Conservation (phyloP, 2,888 invertebrate species). For the Microchrysa polita region DNA sequence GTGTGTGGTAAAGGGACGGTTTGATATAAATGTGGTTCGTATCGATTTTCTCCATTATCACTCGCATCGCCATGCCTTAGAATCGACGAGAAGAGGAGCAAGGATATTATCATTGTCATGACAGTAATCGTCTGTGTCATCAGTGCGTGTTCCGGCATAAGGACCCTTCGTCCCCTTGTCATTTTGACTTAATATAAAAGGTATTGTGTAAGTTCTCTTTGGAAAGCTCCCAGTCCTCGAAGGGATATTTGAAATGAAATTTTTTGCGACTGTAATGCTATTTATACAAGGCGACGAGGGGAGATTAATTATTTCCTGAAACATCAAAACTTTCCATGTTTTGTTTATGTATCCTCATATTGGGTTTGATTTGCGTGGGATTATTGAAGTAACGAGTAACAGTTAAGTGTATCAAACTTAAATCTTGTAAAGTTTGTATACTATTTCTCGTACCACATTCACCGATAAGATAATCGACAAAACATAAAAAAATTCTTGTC, state of each 20-base stretch:
- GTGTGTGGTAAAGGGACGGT: neutral
- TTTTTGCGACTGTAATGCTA: constrained; percentile 29
- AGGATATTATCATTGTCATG: constrained; percentile 21
- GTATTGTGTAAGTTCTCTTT: constrained; percentile 36
- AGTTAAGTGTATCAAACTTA: too few species aligned
- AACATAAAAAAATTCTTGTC: neutral
- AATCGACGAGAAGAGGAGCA: too few species aligned
- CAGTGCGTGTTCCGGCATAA: too few species aligned
- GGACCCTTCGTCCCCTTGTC: neutral
- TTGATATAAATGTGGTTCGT: neutral
- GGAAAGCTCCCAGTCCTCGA: constrained; percentile 19
- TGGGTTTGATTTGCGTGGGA: too few species aligned
- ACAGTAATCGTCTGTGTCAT: too few species aligned
- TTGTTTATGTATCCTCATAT: too few species aligned
- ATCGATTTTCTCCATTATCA: constrained; percentile 28
- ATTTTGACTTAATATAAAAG: constrained; percentile 38
- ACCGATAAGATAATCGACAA: constrained; percentile 26
- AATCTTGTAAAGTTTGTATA: too few species aligned
- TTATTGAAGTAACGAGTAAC: too few species aligned
- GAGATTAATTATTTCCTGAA: constrained; percentile 8
- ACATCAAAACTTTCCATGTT: neutral
- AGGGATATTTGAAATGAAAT: constrained; percentile 31
- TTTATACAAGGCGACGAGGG: constrained; percentile 15
- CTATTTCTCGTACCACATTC: neutral
- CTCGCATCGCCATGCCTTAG: neutral